Evolutionary conservation across 2,113 vertebrate species (phyloP).

Genomic region (Tinamus guttatus): DNA sequence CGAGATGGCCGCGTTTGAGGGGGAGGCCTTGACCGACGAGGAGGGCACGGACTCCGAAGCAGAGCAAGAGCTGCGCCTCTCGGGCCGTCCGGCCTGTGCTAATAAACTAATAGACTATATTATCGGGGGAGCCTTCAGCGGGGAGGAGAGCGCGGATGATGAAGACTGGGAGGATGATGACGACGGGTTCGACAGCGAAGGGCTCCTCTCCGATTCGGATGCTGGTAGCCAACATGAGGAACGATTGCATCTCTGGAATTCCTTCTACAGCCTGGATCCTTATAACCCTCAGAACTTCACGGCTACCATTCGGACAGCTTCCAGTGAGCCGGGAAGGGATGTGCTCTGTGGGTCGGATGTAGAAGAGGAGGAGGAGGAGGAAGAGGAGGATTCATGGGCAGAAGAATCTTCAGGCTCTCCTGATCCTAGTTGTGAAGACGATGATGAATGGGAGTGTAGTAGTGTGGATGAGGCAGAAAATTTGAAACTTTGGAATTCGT

Average conservation of each 20-base stretch:
- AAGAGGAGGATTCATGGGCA: neutral
- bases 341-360: neutral
- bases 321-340: neutral
- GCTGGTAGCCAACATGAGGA: slow-evolving; percentile 68
- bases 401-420: slow-evolving; percentile 53
- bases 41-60: neutral
- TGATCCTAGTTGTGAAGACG: slow-evolving; percentile 46
- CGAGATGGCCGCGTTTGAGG: neutral
- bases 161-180: slow-evolving; percentile 68
- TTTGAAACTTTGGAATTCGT: slow-evolving; percentile 86
- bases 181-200: slow-evolving; percentile 91
- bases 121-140: slow-evolving; percentile 87
- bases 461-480: slow-evolving; percentile 86
- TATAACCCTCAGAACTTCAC: slow-evolving; percentile 91
- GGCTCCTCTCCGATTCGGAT: slow-evolving; percentile 78
- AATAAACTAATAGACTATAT: slow-evolving; percentile 94
- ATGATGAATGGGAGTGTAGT: slow-evolving; percentile 78
- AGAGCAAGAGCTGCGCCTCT: neutral
- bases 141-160: slow-evolving; percentile 72
- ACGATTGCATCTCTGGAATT: slow-evolving; percentile 83
- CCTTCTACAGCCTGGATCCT: slow-evolving; percentile 85
- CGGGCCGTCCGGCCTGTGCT: slow-evolving; percentile 75
- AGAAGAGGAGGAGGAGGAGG: neutral
- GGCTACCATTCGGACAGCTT: slow-evolving; percentile 79
- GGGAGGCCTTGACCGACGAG: neutral